A percentile compares a stretch with the other conserved stretches of the same genome.
These are phyloP conservation scores for Sipha flava DNA, from an alignment of 1,140 invertebrate species.

Conservation along the genomic window DNA sequence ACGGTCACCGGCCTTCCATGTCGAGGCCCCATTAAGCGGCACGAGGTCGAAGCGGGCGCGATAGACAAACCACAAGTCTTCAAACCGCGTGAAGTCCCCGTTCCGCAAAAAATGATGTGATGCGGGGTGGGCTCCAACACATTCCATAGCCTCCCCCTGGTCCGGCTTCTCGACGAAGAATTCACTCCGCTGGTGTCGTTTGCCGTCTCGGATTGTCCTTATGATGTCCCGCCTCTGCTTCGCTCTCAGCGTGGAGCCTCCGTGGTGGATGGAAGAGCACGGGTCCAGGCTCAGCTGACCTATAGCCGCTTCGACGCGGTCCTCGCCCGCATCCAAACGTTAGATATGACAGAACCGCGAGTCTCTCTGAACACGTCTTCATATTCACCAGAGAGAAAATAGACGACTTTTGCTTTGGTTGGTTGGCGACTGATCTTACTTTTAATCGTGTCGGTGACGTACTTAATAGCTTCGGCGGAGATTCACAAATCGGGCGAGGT, in stretches of 20 bases:
- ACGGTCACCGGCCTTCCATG: not conserved
- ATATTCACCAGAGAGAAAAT: not conserved
- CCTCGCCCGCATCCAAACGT: not conserved
- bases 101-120: slow-evolving; percentile 30
- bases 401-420: no score
- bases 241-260: no score
- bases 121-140: not conserved
- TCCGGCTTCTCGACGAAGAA: not conserved
- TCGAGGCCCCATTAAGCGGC: slow-evolving; percentile 26
- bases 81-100: slow-evolving; percentile 35
- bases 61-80: slow-evolving; percentile 40
- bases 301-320: not conserved
- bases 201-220: not conserved
- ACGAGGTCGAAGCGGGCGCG: slow-evolving; percentile 35
- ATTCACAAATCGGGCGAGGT: accelerated
- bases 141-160: slow-evolving; percentile 28
- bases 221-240: no score
- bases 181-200: not conserved
- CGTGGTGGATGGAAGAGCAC: no score
- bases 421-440: no score
- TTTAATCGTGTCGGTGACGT: no score
- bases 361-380: not conserved
- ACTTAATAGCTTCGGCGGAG: no score
- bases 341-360: not conserved
- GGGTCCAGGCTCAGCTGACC: no score